Evolutionary conservation across 2,888 invertebrate genomes (phyloP).

Genomic region (Limnephilus marmoratus): DNA sequence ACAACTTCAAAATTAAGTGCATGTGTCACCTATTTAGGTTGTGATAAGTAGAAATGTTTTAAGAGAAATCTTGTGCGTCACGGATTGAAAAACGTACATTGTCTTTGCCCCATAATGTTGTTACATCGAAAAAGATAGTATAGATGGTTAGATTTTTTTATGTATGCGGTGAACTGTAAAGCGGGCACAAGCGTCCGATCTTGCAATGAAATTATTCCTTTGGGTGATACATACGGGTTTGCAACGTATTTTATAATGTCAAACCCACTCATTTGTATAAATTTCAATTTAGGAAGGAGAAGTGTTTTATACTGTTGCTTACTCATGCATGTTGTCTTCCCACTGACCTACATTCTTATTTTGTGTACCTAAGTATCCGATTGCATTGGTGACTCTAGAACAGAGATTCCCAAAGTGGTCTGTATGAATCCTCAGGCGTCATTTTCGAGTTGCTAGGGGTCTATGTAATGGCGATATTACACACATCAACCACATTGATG

Average conservation of each 20-base stretch:
- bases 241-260: not conserved
- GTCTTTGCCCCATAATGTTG: no score
- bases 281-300: not conserved
- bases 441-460: no score
- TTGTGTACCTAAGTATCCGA: not conserved
- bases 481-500: no score
- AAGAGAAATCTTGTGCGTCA: not conserved
- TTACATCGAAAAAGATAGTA: no score
- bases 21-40: not conserved
- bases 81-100: not conserved
- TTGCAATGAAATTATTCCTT: not conserved
- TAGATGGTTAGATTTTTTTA: no score
- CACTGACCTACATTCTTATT: not conserved
- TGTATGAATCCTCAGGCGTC: no score
- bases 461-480: no score
- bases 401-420: not conserved
- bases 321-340: not conserved
- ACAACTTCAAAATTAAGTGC: not conserved
- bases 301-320: not conserved
- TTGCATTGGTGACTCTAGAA: not conserved
- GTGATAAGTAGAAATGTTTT: not conserved
- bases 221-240: not conserved
- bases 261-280: not conserved
- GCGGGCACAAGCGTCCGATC: no score
- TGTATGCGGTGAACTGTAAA: no score